Evolutionary conservation across 2,888 invertebrate genomes (phyloP).

Genomic region (Ditula angustiorana): DNA sequence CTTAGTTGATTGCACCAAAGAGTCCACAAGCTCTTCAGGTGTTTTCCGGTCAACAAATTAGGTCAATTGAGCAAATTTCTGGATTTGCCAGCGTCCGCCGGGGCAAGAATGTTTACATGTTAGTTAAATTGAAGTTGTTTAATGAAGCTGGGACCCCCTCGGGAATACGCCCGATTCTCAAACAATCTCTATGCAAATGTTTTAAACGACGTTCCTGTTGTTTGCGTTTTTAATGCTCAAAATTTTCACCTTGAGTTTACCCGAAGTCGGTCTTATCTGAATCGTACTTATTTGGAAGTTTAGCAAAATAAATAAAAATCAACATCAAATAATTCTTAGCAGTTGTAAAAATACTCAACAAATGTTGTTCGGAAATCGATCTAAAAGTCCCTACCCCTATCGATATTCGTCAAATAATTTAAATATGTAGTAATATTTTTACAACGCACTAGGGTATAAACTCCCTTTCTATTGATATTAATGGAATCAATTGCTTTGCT

Average conservation of each 20-base stretch:
- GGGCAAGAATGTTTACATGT: constrained; percentile 2
- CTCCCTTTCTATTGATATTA: no score
- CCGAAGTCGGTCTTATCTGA: not conserved
- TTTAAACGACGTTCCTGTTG: not conserved
- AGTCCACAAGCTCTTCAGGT: not conserved
- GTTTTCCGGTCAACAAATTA: constrained; percentile 5
- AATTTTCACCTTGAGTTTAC: not conserved
- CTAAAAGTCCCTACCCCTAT: no score
- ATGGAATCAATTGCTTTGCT: no score
- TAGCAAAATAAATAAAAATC: no score
- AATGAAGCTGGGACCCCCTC: not conserved
- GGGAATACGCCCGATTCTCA: constrained; percentile 1
- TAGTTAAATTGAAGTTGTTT: constrained; percentile 8
- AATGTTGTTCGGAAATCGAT: no score
- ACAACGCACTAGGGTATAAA: no score
- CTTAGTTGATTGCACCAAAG: not conserved
- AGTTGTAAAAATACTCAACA: no score
- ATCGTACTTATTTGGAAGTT: no score
- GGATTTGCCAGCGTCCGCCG: not conserved
- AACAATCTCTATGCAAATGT: constrained; percentile 6
- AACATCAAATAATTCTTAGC: no score
- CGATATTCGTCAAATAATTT: no score
- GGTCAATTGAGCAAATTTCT: constrained; percentile 4
- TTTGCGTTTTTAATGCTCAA: not conserved
- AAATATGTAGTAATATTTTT: no score